phyloP scores from a whole-genome alignment of 2,888 invertebrate genomes.

The Drosophila macrospina region DNA sequence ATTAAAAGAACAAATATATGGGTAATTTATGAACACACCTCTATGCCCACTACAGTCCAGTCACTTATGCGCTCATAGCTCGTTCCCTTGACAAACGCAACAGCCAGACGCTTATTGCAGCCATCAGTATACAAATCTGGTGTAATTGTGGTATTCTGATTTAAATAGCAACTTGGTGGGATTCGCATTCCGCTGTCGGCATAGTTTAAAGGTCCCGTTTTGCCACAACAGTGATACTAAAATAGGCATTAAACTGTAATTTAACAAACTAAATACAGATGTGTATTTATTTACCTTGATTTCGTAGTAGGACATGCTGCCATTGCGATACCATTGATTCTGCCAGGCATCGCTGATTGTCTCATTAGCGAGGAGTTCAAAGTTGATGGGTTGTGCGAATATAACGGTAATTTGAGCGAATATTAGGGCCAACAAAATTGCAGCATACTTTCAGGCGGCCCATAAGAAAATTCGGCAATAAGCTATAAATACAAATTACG shows the following conservation, averaged over 20 bases:
- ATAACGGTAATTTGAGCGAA: slow-evolving; percentile 74
- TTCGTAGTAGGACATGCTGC: slow-evolving; percentile 73
- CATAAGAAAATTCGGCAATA: background rate
- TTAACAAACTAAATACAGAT: too few species aligned
- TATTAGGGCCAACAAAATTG: slow-evolving; percentile 65
- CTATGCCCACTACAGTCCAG: slow-evolving; percentile 78
- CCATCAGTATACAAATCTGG: slow-evolving; percentile 67
- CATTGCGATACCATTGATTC: slow-evolving; percentile 51
- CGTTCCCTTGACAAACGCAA: slow-evolving; percentile 63
- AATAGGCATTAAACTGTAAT: background rate
- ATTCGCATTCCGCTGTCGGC: slow-evolving; percentile 54
- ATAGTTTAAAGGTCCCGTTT: slow-evolving; percentile 72
- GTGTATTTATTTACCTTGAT: slow-evolving; percentile 63
- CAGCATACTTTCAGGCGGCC: slow-evolving; percentile 62
- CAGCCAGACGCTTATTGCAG: slow-evolving; percentile 58
- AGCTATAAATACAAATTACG: background rate
- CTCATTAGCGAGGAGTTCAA: slow-evolving; percentile 70
- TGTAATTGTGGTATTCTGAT: slow-evolving; percentile 61
- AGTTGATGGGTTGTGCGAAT: slow-evolving; percentile 75
- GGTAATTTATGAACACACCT: slow-evolving; percentile 53
- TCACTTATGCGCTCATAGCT: slow-evolving; percentile 75
- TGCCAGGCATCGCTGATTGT: slow-evolving; percentile 74
- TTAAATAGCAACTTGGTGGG: slow-evolving; percentile 74
- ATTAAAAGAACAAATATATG: background rate
- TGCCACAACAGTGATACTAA: slow-evolving; percentile 78